phyloP scores from a whole-genome alignment of 2,888 invertebrate species.

The Lasioglossum leucozonium region DNA sequence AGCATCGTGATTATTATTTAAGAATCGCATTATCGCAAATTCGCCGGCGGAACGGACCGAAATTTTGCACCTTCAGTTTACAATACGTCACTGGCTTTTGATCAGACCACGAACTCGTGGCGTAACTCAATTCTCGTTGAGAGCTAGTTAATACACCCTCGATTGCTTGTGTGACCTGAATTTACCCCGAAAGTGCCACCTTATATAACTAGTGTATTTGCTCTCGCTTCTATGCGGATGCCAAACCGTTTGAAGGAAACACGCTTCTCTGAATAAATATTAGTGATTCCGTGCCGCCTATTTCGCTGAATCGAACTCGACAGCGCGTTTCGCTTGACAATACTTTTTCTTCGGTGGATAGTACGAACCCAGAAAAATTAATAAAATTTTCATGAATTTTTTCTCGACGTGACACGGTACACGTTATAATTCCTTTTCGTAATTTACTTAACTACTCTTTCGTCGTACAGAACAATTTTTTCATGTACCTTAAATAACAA shows the following conservation, averaged over 20 bases:
- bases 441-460: background rate
- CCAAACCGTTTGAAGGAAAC: constrained; percentile 57
- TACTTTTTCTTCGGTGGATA: background rate
- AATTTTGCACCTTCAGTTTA: constrained; percentile 63
- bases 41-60: constrained; percentile 24
- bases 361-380: background rate
- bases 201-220: constrained; percentile 60
- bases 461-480: background rate
- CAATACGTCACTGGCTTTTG: constrained; percentile 65
- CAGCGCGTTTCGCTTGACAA: background rate
- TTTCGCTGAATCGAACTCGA: background rate
- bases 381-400: background rate
- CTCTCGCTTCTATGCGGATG: constrained; percentile 54
- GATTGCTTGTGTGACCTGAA: constrained; percentile 69
- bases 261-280: constrained; percentile 48
- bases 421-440: background rate
- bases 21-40: constrained; percentile 27
- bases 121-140: constrained; percentile 70
- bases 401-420: background rate
- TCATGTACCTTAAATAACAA: no score
- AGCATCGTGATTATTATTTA: background rate
- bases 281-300: background rate
- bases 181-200: constrained; percentile 63
- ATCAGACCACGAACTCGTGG: constrained; percentile 59
- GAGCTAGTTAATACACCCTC: constrained; percentile 70